Evolutionary conservation across 2,888 invertebrate species (phyloP), one percentile per base, ranked within the genome.

Genomic region (Caenorhabditis japonica): DNA sequence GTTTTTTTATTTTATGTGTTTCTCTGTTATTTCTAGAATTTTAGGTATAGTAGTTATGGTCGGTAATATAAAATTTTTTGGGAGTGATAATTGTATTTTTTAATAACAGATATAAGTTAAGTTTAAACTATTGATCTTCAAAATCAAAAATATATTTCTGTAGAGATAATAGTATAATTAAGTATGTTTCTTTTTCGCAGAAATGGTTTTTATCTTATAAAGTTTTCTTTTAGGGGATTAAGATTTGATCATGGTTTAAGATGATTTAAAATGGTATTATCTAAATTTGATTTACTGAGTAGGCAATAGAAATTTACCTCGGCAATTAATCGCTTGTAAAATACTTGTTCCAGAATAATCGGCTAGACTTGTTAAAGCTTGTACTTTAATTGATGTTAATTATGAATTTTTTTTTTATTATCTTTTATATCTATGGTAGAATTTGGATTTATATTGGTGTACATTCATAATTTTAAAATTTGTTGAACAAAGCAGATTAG

Each of bases 331-430:
- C 74, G 76, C 74, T 82, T 82, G 80, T 82, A 79, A 27, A 80
- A 76, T 71, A 76, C 73, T 80, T 80, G 80, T 82, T 82, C 80
- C 81, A 81, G 81, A 81, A 81, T 80, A 81, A 81, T 81, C 81
- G 81, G 81, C 78, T 82, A 82, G 68, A 73, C 81, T 81, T 76
- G 69, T 77, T 79, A 71, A 80, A 79, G 58, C 73, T 79, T 82
- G 69, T 75, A 76, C 79, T 82, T 80, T 80, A 77, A 76, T 76
- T 82, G 69, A 59, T 80, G 58, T 80, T 75, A 61, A 75, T 74
- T 76, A 76, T 76, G 71, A 74, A 64, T 49, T 41, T 36, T 19
- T 55, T 55, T 39, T 34, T 34, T n/a, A n/a, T 39, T 64, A 36
- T 38, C 61, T 75, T 75, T 59, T 62, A 61, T 33, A 68, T 77